These are phyloP conservation scores for Melanotaenia trifasciata DNA, from an alignment of 2,797 vertebrate species.

Conservation along the genomic window DNA sequence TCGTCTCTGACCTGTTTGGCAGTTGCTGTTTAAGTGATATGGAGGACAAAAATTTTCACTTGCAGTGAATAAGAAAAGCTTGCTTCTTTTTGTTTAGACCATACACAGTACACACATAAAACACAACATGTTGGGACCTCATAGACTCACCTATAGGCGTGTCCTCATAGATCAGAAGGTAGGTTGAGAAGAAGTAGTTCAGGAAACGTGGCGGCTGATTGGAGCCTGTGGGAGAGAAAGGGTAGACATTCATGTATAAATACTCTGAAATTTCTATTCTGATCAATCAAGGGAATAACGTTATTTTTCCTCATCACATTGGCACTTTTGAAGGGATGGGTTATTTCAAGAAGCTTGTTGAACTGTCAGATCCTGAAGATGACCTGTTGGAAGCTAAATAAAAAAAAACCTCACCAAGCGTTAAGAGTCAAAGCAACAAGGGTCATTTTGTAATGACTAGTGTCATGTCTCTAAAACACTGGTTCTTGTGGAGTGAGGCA, in stretches of 20 bases:
- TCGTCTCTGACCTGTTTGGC: slow-evolving; percentile 21
- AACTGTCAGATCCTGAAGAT: not conserved
- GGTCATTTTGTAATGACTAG: not conserved
- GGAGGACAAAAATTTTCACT: not conserved
- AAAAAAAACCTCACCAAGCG: too few species aligned
- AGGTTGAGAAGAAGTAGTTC: slow-evolving; percentile 85
- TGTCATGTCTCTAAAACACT: not conserved
- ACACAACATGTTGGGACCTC: not conserved
- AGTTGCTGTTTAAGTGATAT: slow-evolving; percentile 34
- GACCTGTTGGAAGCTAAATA: not conserved
- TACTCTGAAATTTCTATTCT: not conserved
- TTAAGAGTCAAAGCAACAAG: not conserved
- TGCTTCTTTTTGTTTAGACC: slow-evolving; percentile 25
- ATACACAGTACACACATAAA: slow-evolving; percentile 7
- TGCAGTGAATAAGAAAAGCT: slow-evolving; percentile 21
- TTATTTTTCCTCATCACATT: not conserved
- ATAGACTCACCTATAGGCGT: slow-evolving; percentile 82
- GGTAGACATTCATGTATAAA: not conserved
- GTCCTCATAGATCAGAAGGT: slow-evolving; percentile 86
- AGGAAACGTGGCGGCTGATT: slow-evolving; percentile 84
- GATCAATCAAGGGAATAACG: not conserved
- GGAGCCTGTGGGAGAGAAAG: slow-evolving; percentile 63
- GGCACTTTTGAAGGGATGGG: not conserved
- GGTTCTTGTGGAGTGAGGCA: not conserved
- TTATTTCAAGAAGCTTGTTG: not conserved